Evolutionary conservation across 2,113 vertebrate species (phyloP), one percentile per base, ranked within the genome.

Genomic region (Pao palembangensis): DNA sequence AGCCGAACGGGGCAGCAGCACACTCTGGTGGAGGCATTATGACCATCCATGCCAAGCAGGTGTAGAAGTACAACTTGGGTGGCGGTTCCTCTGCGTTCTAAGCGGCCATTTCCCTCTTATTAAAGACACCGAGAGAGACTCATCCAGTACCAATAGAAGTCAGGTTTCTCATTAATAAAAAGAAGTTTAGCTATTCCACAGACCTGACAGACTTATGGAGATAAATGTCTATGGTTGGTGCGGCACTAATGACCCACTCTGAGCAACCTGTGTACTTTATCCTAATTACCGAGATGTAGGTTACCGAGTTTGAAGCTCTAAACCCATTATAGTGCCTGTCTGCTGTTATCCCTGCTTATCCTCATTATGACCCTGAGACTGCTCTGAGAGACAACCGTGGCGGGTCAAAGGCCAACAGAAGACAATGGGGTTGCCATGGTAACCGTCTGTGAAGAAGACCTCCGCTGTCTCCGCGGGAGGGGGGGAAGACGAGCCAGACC

Each of bases 341-440:
- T 53, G 18, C 46, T 54, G 68, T 85, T 87, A 87, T 87, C 82
- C 81, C 64, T 47, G 58, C 77, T 86, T 81, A 89, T 85, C 85
- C 82, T 82, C 53, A 78, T 84, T 73, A 77, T 25, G 28, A 78
- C 77, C 66, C 68, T 57, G 75, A 83, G 74, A 82, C 74, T 81
- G 74, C 81, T 70, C 56, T 56, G 73, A 67, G 66, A 75, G 79
- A 83, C 79, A 76, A 72, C 63, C 46, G 43, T 48, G 57, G 69
- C 56, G 46, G 84, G 87, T 83, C 77, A 85, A 78, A 85, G 84
- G 79, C 85, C 70, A 81, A 28, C 56, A 51, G 47, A 52, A 80
- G 78, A 85, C 81, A 86, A 80, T 70, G 61, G 44, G 65, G 67
- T 82, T 41, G 31, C 74, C 71, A 79, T 82, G 63, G 75, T 55